These are phyloP conservation scores for Hyposoter didymator DNA, from an alignment of 2,888 invertebrate genomes.

Conservation along the genomic window DNA sequence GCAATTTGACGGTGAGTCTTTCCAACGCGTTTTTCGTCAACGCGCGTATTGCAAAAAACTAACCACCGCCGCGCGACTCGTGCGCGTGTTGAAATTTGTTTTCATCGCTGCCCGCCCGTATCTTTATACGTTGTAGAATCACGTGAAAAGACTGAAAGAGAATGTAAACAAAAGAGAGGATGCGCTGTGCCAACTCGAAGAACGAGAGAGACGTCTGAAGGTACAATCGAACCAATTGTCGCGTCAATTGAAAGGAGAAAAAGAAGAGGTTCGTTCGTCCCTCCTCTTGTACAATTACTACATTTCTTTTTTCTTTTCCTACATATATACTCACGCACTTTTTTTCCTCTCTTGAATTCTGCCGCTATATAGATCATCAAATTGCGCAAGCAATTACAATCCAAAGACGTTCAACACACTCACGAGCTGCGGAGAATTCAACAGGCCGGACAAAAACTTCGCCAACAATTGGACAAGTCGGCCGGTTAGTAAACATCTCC, in stretches of 20 bases:
- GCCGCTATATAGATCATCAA: constrained; percentile 69
- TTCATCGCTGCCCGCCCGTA: too few relatives aligned
- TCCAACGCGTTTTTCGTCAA: too few relatives aligned
- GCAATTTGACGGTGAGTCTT: constrained; percentile 72
- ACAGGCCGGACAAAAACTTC: constrained; percentile 72
- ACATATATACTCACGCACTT: too few relatives aligned
- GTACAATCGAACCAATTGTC: constrained; percentile 69
- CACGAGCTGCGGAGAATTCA: constrained; percentile 75
- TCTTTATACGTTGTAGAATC: constrained; percentile 65
- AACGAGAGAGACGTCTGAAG: constrained; percentile 73
- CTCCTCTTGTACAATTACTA: too few relatives aligned
- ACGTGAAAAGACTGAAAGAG: constrained; percentile 74
- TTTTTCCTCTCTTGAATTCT: too few relatives aligned
- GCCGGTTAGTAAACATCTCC: too few relatives aligned
- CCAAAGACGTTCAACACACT: constrained; percentile 75
- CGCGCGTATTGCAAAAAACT: too few relatives aligned
- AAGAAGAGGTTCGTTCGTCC: constrained; percentile 75
- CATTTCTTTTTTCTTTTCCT: too few relatives aligned
- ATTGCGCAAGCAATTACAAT: constrained; percentile 74
- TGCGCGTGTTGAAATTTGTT: too few relatives aligned
- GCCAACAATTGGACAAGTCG: constrained; percentile 74
- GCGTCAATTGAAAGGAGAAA: constrained; percentile 73
- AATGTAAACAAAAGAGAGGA: constrained; percentile 71
- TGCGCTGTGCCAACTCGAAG: constrained; percentile 68
- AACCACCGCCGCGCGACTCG: too few relatives aligned